Conservation (phyloP, 35 echinoderm and acorn worm species). For the Heliocidaris tuberculata region DNA sequence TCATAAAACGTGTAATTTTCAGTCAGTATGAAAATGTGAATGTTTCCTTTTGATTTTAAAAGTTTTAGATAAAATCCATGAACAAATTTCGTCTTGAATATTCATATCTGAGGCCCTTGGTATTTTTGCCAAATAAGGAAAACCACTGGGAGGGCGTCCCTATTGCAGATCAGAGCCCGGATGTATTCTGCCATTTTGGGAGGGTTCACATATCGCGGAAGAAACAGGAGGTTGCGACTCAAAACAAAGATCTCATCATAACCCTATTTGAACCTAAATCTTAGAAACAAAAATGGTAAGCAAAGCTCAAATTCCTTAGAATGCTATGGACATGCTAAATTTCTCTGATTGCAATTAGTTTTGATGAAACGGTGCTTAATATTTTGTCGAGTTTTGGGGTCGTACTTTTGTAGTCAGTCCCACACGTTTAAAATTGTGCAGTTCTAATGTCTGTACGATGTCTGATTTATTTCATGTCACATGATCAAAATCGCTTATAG, state of each 20-base stretch:
- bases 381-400: not conserved
- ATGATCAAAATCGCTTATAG: too few relatives aligned
- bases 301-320: not conserved
- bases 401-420: not conserved
- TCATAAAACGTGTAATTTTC: not conserved
- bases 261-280: not conserved
- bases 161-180: not conserved
- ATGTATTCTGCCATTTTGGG: constrained; percentile 41
- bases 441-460: not conserved
- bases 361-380: not conserved
- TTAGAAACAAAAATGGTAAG: not conserved
- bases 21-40: not conserved
- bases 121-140: constrained; percentile 46
- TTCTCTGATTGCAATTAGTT: not conserved
- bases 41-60: not conserved
- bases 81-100: constrained; percentile 4
- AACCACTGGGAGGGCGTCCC: constrained; percentile 42
- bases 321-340: not conserved
- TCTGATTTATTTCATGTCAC: too few relatives aligned
- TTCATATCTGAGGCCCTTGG: not conserved
- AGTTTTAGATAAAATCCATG: not conserved
- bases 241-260: not conserved
- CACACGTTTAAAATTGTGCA: not conserved
- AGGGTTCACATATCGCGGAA: constrained; percentile 18
- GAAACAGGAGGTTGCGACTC: not conserved